phyloP scores from a whole-genome alignment of 2,888 invertebrate genomes.

The Callosobruchus maculatus region DNA sequence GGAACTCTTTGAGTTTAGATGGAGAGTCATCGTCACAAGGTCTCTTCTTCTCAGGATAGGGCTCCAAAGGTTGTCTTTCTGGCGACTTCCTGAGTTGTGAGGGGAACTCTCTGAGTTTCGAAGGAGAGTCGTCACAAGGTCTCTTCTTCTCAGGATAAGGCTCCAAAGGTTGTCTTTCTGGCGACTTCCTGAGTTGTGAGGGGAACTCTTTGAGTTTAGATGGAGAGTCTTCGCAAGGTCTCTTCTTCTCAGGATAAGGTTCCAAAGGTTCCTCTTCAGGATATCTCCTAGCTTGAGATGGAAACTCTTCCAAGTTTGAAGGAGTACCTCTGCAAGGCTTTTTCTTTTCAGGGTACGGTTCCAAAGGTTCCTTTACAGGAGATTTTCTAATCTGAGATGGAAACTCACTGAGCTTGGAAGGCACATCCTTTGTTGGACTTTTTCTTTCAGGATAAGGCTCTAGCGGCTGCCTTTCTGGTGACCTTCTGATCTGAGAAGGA shows the following conservation, averaged over 20 bases:
- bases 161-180: constrained; percentile 13
- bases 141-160: constrained; percentile 21
- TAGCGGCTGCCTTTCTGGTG: constrained; percentile 19
- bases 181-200: constrained; percentile 20
- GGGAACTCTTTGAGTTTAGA: constrained; percentile 18
- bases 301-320: constrained; percentile 6
- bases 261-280: constrained; percentile 2
- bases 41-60: constrained; percentile 19
- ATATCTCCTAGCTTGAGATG: constrained; percentile 21
- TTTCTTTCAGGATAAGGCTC: constrained; percentile 7
- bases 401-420: constrained; percentile 13
- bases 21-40: constrained; percentile 12
- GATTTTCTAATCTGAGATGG: constrained; percentile 31
- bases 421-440: constrained; percentile 6
- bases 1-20: constrained; percentile 14
- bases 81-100: constrained; percentile 25
- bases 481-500: constrained; percentile 31
- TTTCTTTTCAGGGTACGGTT: constrained; percentile 9
- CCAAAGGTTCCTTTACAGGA: constrained; percentile 18
- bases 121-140: constrained; percentile 16
- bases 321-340: constrained; percentile 3
- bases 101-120: constrained; percentile 17
- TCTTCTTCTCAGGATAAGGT: constrained; percentile 10
- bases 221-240: constrained; percentile 16
- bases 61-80: constrained; percentile 17